A percentile compares a stretch with the other conserved stretches of the same genome.
Conservation (phyloP, 2,797 vertebrate genomes). For the Erethizon dorsatum region DNA sequence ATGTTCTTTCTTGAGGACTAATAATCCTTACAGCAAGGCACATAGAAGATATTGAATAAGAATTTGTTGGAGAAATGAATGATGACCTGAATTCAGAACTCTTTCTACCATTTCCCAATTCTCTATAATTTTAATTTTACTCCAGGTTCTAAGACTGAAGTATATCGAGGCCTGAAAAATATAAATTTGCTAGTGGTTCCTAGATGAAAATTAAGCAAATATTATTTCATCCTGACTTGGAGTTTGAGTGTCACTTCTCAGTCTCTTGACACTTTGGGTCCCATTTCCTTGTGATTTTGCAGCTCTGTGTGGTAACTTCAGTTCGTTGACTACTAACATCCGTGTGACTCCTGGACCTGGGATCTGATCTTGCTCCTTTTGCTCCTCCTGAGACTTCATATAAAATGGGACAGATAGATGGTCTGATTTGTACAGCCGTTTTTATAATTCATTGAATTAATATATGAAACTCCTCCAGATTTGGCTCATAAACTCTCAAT, state of each 20-base stretch:
- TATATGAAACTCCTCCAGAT: neutral
- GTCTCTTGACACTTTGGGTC: neutral
- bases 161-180: neutral
- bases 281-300: neutral
- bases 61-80: neutral
- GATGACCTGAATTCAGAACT: neutral
- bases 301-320: neutral
- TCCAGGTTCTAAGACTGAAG: neutral
- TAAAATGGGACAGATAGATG: neutral
- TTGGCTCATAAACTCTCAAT: neutral
- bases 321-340: neutral
- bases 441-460: neutral
- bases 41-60: neutral
- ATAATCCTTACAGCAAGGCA: neutral
- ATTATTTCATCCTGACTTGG: neutral
- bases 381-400: neutral
- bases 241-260: neutral
- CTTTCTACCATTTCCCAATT: neutral
- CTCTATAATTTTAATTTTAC: neutral
- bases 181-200: neutral
- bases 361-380: neutral
- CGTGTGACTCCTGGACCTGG: neutral
- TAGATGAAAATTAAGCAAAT: neutral
- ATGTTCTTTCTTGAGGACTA: neutral
- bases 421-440: neutral